Evolutionary conservation across 2,113 vertebrate genomes (phyloP).

Genomic region (Anguilla rostrata): DNA sequence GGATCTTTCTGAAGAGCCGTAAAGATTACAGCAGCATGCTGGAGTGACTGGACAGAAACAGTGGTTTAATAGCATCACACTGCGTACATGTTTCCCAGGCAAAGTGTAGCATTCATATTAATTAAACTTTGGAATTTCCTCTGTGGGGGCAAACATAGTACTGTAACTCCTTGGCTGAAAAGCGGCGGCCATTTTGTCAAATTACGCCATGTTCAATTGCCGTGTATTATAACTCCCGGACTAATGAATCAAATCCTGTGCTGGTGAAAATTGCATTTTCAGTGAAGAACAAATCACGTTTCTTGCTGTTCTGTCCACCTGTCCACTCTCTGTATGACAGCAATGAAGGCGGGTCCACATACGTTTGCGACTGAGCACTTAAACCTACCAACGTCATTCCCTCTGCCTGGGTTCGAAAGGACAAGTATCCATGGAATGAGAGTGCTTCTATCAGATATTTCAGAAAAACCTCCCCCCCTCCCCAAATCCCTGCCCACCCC

Average conservation of each 20-base stretch:
- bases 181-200: neutral
- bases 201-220: slow-evolving; percentile 48
- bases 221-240: slow-evolving; percentile 37
- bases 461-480: too few relatives aligned
- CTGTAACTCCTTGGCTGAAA: slow-evolving; percentile 17
- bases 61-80: neutral
- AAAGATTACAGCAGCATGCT: slow-evolving; percentile 18
- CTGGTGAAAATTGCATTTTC: slow-evolving; percentile 28
- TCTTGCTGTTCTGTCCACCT: neutral
- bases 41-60: neutral
- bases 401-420: too few relatives aligned
- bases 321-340: too few relatives aligned
- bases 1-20: slow-evolving; percentile 24
- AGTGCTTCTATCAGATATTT: too few relatives aligned
- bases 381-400: too few relatives aligned
- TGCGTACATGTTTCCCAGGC: slow-evolving; percentile 21
- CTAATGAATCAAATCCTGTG: slow-evolving; percentile 48
- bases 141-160: slow-evolving; percentile 25
- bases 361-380: neutral
- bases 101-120: slow-evolving; percentile 37
- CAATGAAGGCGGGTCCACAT: neutral
- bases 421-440: too few relatives aligned
- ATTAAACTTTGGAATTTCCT: slow-evolving; percentile 38
- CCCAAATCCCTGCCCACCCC: too few relatives aligned
- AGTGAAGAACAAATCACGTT: neutral